phyloP scores from a whole-genome alignment of 2,113 vertebrate species.

The Lasiurus borealis region DNA sequence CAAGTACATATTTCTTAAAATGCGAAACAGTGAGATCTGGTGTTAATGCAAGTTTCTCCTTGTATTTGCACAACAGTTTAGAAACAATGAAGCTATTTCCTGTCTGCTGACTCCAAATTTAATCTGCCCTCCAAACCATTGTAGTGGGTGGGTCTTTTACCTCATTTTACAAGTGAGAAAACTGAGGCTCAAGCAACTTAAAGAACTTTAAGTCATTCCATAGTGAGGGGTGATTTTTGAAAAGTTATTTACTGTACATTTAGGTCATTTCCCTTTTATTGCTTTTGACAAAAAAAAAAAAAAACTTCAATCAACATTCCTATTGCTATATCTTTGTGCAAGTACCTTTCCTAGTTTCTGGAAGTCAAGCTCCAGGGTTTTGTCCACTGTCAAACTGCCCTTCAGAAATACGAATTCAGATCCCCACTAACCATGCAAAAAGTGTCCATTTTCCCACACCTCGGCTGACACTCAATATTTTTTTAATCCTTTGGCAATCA shows the following conservation, averaged over 20 bases:
- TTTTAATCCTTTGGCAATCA: background rate
- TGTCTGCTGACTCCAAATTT: background rate
- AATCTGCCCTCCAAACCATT: background rate
- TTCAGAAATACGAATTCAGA: background rate
- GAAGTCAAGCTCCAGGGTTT: background rate
- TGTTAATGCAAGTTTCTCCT: background rate
- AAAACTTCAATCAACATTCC: background rate
- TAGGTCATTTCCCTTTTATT: background rate
- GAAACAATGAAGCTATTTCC: background rate
- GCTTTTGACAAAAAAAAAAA: background rate
- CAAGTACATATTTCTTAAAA: background rate
- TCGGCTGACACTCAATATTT: background rate
- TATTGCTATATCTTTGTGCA: background rate
- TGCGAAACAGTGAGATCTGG: background rate
- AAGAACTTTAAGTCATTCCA: background rate
- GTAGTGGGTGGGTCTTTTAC: background rate
- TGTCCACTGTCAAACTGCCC: background rate
- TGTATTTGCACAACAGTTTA: background rate
- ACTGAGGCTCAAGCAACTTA: background rate
- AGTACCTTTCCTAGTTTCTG: background rate
- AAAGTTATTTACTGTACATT: background rate
- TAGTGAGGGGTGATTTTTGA: background rate
- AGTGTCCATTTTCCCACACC: background rate
- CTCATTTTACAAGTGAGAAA: constrained; percentile 42
- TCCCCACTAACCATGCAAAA: background rate